A percentile compares a stretch with the other conserved stretches of the same genome.
Conservation (phyloP, 2,888 invertebrate genomes). For the Orchestes rusci region DNA sequence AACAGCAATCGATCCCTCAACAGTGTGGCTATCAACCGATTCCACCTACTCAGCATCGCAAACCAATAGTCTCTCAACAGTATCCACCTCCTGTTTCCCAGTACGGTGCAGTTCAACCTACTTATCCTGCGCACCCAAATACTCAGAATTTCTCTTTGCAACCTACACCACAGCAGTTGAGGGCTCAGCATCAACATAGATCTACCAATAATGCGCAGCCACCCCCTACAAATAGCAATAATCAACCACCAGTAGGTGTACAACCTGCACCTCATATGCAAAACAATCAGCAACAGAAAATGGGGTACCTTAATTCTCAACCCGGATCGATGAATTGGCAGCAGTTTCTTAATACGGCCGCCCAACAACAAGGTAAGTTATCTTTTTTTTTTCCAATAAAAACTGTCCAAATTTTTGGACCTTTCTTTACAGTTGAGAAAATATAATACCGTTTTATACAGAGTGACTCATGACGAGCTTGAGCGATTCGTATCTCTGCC, state of each 20-base stretch:
- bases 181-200: slow-evolving; percentile 38
- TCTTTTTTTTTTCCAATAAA: too few species aligned
- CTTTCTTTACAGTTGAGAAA: too few species aligned
- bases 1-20: slow-evolving; percentile 25
- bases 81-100: slow-evolving; percentile 14
- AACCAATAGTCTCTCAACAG: slow-evolving; percentile 19
- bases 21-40: slow-evolving; percentile 23
- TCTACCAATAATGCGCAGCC: slow-evolving; percentile 18
- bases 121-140: slow-evolving; percentile 28
- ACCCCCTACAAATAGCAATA: background rate
- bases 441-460: too few species aligned
- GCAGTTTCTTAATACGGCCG: slow-evolving; percentile 33
- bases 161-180: slow-evolving; percentile 33
- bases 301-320: slow-evolving; percentile 25
- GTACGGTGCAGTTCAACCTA: slow-evolving; percentile 18
- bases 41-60: slow-evolving; percentile 14
- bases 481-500: too few species aligned
- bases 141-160: slow-evolving; percentile 37
- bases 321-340: slow-evolving; percentile 32
- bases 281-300: slow-evolving; percentile 30
- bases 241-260: background rate
- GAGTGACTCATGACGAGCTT: too few species aligned
- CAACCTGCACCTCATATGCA: slow-evolving; percentile 16
- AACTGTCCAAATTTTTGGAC: too few species aligned
- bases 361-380: slow-evolving; percentile 28